Evolutionary conservation across 2,797 vertebrate species (phyloP).

Genomic region (Periparus ater): DNA sequence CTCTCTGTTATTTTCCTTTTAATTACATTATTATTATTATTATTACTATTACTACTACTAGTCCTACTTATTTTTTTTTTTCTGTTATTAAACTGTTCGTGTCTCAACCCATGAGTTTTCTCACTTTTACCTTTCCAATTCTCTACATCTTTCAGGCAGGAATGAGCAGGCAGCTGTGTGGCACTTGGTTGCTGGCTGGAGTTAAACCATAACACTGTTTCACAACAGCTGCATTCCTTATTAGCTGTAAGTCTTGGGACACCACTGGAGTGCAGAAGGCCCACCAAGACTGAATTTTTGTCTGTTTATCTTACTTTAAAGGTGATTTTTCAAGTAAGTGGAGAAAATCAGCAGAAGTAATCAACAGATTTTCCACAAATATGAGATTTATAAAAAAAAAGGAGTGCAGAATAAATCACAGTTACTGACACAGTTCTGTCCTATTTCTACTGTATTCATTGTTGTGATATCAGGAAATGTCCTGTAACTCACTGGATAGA

Average conservation of each 20-base stretch:
- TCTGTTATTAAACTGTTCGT: background rate
- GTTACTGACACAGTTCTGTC: background rate
- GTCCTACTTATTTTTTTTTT: accelerated
- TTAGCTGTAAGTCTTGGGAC: background rate
- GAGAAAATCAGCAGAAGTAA: background rate
- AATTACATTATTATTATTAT: too few relatives aligned
- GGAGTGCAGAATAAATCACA: background rate
- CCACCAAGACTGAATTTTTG: background rate
- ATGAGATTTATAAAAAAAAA: background rate
- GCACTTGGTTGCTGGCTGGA: background rate
- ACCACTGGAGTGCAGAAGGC: background rate
- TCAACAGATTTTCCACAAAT: background rate
- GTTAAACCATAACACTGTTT: background rate
- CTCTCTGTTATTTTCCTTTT: background rate
- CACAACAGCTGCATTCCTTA: background rate
- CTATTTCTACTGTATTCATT: background rate
- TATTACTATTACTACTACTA: accelerated
- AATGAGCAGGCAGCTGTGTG: background rate
- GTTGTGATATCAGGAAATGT: background rate
- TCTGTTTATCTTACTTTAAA: background rate
- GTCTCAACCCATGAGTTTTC: background rate
- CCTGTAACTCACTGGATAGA: background rate
- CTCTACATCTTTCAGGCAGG: background rate
- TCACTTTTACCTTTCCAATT: background rate
- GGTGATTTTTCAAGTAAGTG: background rate